These are phyloP conservation scores for Odontophorus gujanensis DNA, from an alignment of 2,113 vertebrate species.

Conservation along the genomic window DNA sequence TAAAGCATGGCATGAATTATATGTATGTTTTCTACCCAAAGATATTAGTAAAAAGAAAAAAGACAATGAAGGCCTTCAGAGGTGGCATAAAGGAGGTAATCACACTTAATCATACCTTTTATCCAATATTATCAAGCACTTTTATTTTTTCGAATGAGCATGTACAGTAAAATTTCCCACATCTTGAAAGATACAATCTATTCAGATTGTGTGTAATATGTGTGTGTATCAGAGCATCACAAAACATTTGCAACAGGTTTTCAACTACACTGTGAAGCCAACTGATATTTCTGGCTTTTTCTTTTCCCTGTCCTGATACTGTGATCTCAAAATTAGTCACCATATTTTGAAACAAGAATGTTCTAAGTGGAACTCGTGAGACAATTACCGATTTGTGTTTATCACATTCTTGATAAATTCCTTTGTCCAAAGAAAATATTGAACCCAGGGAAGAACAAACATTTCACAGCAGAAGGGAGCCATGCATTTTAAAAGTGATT, in stretches of 20 bases:
- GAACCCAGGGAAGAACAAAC: neutral
- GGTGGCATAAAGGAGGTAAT: conserved; percentile 16
- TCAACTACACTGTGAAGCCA: neutral
- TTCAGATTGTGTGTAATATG: neutral
- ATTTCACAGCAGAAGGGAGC: neutral
- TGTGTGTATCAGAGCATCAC: neutral
- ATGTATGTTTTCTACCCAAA: neutral
- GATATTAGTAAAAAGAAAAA: neutral
- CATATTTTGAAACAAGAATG: neutral
- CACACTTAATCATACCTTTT: conserved; percentile 14
- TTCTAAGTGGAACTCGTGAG: neutral
- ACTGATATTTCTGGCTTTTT: neutral
- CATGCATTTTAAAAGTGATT: neutral
- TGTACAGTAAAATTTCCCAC: neutral
- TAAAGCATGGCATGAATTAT: neutral
- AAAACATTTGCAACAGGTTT: neutral
- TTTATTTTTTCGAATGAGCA: neutral
- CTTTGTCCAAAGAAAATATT: neutral
- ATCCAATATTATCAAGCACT: neutral
- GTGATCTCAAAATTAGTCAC: neutral
- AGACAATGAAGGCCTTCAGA: conserved; percentile 56
- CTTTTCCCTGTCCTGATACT: neutral
- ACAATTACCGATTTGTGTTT: neutral
- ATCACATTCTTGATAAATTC: neutral
- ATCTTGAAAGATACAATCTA: conserved; percentile 31